Conservation (phyloP, 2,113 vertebrate species). For the Onychostruthus taczanowskii region DNA sequence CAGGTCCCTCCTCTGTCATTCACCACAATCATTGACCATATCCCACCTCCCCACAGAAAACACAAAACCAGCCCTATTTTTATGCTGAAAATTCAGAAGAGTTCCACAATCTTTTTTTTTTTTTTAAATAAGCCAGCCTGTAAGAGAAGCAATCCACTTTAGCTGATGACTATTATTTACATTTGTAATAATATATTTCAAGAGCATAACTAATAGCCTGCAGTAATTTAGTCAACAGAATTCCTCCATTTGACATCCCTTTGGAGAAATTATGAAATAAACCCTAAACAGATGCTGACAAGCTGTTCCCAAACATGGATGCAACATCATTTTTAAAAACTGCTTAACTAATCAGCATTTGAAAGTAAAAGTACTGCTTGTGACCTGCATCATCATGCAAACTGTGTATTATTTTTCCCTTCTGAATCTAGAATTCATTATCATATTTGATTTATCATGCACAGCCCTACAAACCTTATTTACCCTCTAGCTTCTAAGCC, state of each 20-base stretch:
- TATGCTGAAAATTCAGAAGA: background rate
- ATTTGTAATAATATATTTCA: background rate
- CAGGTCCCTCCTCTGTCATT: background rate
- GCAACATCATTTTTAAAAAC: background rate
- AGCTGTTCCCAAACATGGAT: background rate
- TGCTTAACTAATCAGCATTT: background rate
- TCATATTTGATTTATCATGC: background rate
- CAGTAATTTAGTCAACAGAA: background rate
- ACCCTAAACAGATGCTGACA: background rate
- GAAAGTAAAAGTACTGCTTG: background rate
- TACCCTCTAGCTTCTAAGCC: background rate
- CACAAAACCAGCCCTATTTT: background rate
- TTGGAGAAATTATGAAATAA: background rate
- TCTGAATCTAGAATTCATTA: background rate
- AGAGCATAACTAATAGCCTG: background rate
- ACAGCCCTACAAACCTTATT: background rate
- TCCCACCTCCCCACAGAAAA: background rate
- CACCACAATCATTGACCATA: background rate
- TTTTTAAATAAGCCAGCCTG: background rate
- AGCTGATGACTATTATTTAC: background rate
- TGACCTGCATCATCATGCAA: background rate
- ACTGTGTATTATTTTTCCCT: background rate
- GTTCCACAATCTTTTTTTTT: background rate
- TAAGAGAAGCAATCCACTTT: background rate
- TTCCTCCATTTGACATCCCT: background rate